Evolutionary conservation across 2,797 vertebrate genomes (phyloP), one percentile per base, ranked within the genome.

Genomic region (Phylloscopus collybita): DNA sequence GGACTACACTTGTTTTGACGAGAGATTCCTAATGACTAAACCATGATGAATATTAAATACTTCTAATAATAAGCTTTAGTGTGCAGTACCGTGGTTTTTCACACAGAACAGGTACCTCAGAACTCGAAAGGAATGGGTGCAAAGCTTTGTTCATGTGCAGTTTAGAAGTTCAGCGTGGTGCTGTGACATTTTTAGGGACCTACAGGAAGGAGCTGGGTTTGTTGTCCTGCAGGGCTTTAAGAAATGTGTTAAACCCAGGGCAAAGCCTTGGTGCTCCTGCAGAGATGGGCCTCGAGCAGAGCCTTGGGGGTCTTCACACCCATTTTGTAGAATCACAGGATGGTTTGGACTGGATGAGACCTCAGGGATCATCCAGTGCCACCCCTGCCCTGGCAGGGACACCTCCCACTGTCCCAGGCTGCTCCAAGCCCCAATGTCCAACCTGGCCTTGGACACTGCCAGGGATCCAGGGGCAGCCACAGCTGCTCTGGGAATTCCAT

Each of bases 1-100:
- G 70, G 84, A 88, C 79, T 74, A 62, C 32, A 0, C 57, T 83
- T 51, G 25, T 51, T 80, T 88, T 91, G 91, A 92, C 66, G 57
- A 92, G 90, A 73, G 88, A 78, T 93, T 88, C 62, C 86, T 79
- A 53, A 95, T 92, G 86, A 64, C 78, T 91, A 54, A 91, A 92
- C 56, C 66, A 72, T 94, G 50, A 80, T 72, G 83, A 94, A 93
- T 94, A 82, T 86, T 90, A 91, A 96, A 80, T 84, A 54, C 59
- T 84, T 75, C 12, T 25, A 9, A 16, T 59, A 88, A 86, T 91
- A 62, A 92, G 75, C 64, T 92, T 76, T 90, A 69, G 86, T 95
- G 32, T 79, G 79, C 82, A 51, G 80, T 42, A 42, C 59, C 69
- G 23, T 70, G 81, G 16, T 59, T 95, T 66, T 90, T 90, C 73